Conservation (phyloP, 2,888 invertebrate species). For the Orthonevra nobilis region DNA sequence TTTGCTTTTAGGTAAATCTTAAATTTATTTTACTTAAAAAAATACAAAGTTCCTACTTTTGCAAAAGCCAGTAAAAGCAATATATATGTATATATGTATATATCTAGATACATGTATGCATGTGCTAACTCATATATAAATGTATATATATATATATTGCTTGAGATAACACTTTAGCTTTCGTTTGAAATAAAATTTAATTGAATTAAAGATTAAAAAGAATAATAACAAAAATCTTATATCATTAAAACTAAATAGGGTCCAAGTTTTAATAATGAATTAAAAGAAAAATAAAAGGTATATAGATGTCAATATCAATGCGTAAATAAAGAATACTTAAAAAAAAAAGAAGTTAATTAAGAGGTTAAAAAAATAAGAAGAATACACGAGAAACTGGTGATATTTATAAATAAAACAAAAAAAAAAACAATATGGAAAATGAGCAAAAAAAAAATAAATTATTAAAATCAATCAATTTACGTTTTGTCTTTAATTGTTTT, state of each 20-base stretch:
- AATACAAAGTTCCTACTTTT: slow-evolving; percentile 66
- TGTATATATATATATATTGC: too few relatives aligned
- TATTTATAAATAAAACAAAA: slow-evolving; percentile 61
- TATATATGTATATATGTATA: too few relatives aligned
- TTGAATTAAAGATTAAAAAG: slow-evolving; percentile 14
- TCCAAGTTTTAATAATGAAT: slow-evolving; percentile 65
- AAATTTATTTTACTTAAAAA: slow-evolving; percentile 24
- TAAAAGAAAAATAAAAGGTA: slow-evolving; percentile 43
- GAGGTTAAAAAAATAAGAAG: slow-evolving; percentile 32
- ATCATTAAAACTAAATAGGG: slow-evolving; percentile 70
- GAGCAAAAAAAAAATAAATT: slow-evolving; percentile 10
- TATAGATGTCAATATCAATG: slow-evolving; percentile 65
- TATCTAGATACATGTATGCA: too few relatives aligned
- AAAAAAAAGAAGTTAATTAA: slow-evolving; percentile 17
- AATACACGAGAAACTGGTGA: slow-evolving; percentile 68
- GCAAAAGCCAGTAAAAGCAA: slow-evolving; percentile 41
- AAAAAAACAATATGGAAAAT: slow-evolving; percentile 19
- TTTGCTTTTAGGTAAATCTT: slow-evolving; percentile 21
- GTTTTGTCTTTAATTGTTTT: too few relatives aligned
- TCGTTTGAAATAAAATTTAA: slow-evolving; percentile 17
- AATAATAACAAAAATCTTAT: slow-evolving; percentile 43
- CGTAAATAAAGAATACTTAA: slow-evolving; percentile 40
- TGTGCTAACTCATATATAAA: too few relatives aligned
- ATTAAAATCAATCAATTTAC: slow-evolving; percentile 42
- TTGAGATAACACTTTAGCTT: too few relatives aligned